These are phyloP conservation scores for Takifugu bimaculatus DNA, from an alignment of 2,113 vertebrate genomes.

Conservation along the genomic window DNA sequence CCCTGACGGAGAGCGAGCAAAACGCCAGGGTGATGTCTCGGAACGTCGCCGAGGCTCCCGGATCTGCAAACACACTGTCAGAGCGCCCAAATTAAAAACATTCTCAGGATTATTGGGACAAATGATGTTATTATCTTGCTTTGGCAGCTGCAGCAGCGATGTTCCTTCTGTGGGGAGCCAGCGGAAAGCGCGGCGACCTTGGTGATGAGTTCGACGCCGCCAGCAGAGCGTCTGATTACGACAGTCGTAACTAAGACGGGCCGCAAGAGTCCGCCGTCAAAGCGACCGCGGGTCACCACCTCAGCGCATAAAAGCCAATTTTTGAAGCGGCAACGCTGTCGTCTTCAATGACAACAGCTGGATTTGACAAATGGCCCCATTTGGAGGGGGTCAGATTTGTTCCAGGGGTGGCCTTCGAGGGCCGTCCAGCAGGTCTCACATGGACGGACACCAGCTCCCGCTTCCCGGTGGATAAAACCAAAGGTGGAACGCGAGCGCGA, in stretches of 20 bases:
- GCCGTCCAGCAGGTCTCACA: constrained; percentile 18
- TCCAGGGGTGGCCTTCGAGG: constrained; percentile 43
- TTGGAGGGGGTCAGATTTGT: constrained; percentile 34
- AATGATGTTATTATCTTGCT: no score
- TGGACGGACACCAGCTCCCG: constrained; percentile 31
- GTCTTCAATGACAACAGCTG: constrained; percentile 7
- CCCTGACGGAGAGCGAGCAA: background rate
- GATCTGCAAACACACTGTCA: no score
- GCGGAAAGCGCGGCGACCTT: constrained; percentile 29
- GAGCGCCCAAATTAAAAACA: no score
- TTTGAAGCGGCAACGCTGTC: constrained; percentile 45
- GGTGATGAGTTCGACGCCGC: constrained; percentile 30
- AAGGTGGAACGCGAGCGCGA: no score
- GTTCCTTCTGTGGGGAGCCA: background rate
- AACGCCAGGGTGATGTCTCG: constrained; percentile 1
- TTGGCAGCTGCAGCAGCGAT: no score
- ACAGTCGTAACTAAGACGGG: constrained; percentile 36
- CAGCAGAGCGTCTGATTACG: constrained; percentile 38
- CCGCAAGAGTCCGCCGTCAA: constrained; percentile 23
- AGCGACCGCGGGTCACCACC: constrained; percentile 37
- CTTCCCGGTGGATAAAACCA: background rate
- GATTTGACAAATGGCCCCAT: constrained; percentile 56
- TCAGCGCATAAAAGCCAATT: constrained; percentile 40
- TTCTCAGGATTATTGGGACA: no score
- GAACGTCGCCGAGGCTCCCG: no score